Evolutionary conservation across 2,888 invertebrate species (phyloP).

Genomic region (Nephrotoma flavescens): DNA sequence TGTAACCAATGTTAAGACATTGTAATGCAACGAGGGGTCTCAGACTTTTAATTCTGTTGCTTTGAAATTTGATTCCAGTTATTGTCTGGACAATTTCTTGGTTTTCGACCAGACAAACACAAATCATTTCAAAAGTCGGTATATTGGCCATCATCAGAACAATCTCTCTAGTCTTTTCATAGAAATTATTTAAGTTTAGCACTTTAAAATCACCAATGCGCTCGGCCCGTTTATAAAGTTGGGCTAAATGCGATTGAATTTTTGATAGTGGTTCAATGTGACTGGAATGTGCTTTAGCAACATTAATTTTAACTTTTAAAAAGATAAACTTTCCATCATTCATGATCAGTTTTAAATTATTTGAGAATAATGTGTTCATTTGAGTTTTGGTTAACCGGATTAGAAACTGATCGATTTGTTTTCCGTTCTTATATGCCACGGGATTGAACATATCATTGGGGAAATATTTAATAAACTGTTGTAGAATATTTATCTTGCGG

Average conservation of each 20-base stretch:
- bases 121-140: slow-evolving; percentile 4
- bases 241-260: background rate
- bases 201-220: background rate
- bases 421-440: slow-evolving; percentile 2
- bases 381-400: background rate
- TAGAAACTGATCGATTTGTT: slow-evolving; percentile 4
- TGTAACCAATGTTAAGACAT: background rate
- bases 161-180: background rate
- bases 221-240: background rate
- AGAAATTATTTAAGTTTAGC: background rate
- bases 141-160: slow-evolving; percentile 5
- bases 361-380: slow-evolving; percentile 2
- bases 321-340: background rate
- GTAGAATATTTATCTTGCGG: background rate
- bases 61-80: slow-evolving; percentile 4
- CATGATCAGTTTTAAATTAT: background rate
- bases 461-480: background rate
- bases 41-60: slow-evolving; percentile 1
- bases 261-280: background rate
- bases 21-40: background rate
- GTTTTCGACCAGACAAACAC: background rate
- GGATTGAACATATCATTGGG: background rate
- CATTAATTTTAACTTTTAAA: slow-evolving; percentile 6
- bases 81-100: background rate
- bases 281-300: background rate